Conservation (phyloP, 2,113 vertebrate species). For the Tenrec ecaudatus region DNA sequence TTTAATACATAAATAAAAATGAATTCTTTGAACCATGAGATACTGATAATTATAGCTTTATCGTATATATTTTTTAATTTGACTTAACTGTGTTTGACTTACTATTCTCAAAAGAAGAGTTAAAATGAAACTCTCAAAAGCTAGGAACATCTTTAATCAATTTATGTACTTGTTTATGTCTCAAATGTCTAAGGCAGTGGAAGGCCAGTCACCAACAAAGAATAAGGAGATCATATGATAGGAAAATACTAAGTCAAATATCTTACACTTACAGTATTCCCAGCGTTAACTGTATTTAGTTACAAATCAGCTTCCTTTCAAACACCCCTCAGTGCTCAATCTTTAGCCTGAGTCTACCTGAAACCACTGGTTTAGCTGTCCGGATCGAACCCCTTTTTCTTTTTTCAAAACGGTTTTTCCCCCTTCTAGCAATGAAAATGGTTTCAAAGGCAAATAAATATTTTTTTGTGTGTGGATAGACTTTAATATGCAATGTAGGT, state of each 20-base stretch:
- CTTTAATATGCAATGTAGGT: background rate
- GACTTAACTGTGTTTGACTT: constrained; percentile 62
- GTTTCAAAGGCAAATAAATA: constrained; percentile 45
- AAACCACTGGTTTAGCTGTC: constrained; percentile 30
- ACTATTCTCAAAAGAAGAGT: constrained; percentile 56
- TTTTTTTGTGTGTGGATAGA: constrained; percentile 15
- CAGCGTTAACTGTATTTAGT: constrained; percentile 46
- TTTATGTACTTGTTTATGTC: constrained; percentile 68
- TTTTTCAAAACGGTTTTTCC: background rate
- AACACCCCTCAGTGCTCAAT: constrained; percentile 34
- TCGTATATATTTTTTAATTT: constrained; percentile 35
- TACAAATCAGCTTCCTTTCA: constrained; percentile 26
- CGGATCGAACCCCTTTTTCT: constrained; percentile 16
- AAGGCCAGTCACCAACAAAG: constrained; percentile 56
- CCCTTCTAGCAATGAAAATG: constrained; percentile 52
- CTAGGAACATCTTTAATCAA: constrained; percentile 68
- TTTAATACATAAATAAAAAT: constrained; percentile 24
- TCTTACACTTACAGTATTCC: constrained; percentile 34
- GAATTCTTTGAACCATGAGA: constrained; percentile 57
- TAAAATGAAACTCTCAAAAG: constrained; percentile 60
- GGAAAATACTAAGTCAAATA: constrained; percentile 42
- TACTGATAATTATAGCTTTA: constrained; percentile 64
- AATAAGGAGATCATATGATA: constrained; percentile 52
- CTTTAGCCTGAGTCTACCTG: background rate
- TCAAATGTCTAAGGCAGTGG: constrained; percentile 58